These are phyloP conservation scores for Amphiura filiformis DNA, from an alignment of 35 echinoderm and acorn worm species.

Conservation along the genomic window DNA sequence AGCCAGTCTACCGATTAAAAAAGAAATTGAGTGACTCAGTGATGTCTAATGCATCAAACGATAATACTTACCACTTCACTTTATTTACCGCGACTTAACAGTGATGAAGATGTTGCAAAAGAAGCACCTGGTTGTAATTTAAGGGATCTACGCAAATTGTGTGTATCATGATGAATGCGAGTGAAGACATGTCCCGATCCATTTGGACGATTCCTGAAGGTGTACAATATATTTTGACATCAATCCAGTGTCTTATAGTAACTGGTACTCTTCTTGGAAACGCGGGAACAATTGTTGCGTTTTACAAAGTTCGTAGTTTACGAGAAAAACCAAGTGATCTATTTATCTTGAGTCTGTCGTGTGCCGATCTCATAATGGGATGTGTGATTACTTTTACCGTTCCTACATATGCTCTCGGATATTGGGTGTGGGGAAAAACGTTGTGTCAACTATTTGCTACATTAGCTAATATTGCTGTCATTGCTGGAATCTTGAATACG, in stretches of 20 bases:
- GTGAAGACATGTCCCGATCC: no score
- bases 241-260: neutral
- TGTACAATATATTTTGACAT: no score
- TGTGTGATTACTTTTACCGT: neutral
- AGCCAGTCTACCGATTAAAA: no score
- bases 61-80: no score
- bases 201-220: no score
- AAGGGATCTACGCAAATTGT: no score
- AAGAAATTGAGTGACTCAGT: no score
- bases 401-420: neutral
- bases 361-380: neutral
- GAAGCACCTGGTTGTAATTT: no score
- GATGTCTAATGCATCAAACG: no score
- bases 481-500: neutral
- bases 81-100: no score
- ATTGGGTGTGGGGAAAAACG: neutral
- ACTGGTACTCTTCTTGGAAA: neutral
- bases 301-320: neutral
- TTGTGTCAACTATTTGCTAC: neutral
- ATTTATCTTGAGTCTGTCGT: neutral
- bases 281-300: neutral
- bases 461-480: neutral
- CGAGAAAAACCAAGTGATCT: neutral
- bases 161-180: no score
- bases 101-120: no score